These are phyloP conservation scores for Pluvianellus socialis DNA, from an alignment of 2,113 vertebrate species.

Conservation along the genomic window DNA sequence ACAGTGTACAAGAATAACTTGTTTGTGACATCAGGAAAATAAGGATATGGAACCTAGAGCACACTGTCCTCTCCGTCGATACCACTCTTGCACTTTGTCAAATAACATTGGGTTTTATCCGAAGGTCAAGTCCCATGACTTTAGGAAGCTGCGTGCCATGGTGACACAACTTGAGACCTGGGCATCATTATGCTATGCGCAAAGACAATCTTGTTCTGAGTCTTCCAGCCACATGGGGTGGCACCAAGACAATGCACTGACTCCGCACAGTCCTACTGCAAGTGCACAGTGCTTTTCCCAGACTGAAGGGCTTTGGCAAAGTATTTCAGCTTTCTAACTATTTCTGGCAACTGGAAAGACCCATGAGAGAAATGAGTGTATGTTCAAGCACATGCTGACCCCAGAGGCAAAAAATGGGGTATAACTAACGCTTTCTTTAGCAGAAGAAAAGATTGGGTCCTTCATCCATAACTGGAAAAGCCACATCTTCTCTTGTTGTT, in stretches of 20 bases:
- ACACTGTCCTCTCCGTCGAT: accelerated
- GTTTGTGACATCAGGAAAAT: slow-evolving; percentile 10
- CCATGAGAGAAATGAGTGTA: not conserved
- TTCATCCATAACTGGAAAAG: not conserved
- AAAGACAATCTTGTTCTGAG: not conserved
- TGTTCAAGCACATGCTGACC: not conserved
- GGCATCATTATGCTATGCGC: not conserved
- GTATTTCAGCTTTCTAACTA: not conserved
- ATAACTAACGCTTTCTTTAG: not conserved
- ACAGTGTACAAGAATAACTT: slow-evolving; percentile 12
- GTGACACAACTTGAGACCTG: not conserved
- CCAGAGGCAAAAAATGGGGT: not conserved
- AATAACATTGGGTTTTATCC: not conserved
- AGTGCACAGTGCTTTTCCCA: not conserved
- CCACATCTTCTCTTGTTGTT: not conserved
- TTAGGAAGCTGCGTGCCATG: not conserved
- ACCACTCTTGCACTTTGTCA: not conserved
- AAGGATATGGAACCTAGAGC: not conserved
- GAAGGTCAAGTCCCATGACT: not conserved
- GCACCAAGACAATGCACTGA: not conserved
- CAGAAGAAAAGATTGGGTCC: not conserved
- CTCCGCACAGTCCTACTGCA: not conserved
- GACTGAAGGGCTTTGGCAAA: not conserved
- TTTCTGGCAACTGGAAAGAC: not conserved
- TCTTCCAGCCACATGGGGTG: not conserved